A percentile compares a stretch with the other conserved stretches of the same genome.
phyloP scores from a whole-genome alignment of 2,888 invertebrate species.

The Sphaerophoria rueppellii region DNA sequence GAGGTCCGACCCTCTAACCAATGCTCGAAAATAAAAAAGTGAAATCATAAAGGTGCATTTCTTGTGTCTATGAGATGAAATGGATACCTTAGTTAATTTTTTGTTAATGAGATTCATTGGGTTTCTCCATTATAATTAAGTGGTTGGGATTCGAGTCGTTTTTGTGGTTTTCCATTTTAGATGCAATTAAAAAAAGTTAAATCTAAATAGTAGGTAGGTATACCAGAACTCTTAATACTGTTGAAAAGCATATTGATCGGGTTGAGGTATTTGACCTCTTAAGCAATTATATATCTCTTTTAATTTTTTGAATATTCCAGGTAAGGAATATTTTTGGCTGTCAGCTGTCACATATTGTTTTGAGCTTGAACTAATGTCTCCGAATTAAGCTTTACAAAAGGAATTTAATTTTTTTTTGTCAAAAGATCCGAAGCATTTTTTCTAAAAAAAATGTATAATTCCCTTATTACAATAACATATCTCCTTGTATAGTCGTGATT shows the following conservation, averaged over 20 bases:
- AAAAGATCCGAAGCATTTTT: no score
- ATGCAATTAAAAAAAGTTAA: constrained; percentile 6
- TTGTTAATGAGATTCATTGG: constrained; percentile 26
- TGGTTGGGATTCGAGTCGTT: constrained; percentile 17
- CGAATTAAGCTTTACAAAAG: no score
- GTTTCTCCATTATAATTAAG: constrained; percentile 27
- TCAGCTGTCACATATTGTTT: no score
- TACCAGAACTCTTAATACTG: neutral
- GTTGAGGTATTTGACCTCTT: neutral
- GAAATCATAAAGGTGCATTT: constrained; percentile 21
- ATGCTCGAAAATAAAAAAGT: constrained; percentile 21
- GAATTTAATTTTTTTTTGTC: no score
- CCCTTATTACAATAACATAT: no score
- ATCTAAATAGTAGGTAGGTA: neutral
- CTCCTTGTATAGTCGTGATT: no score
- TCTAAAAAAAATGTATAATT: no score
- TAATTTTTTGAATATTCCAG: no score
- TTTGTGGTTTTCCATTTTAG: constrained; percentile 17
- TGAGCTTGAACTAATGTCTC: no score
- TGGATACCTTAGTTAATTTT: neutral
- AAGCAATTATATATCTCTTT: no score
- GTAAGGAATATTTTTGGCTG: no score
- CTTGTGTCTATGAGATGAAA: constrained; percentile 1
- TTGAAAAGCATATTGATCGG: neutral
- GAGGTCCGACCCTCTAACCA: neutral